Evolutionary conservation across 2,113 vertebrate genomes (phyloP).

Genomic region (Petaurus breviceps): DNA sequence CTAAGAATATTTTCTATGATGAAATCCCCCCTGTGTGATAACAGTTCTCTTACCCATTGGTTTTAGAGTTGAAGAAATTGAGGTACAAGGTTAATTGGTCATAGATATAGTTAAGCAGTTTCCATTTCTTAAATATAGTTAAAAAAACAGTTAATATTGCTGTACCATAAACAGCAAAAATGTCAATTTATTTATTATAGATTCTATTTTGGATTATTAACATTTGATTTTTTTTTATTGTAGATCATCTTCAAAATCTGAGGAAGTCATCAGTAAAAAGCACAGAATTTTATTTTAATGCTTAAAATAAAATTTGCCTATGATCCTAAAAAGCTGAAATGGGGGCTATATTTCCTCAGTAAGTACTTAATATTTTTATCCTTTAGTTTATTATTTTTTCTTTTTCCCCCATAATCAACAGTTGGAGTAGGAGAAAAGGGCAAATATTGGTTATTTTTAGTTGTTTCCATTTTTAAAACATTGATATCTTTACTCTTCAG

Average conservation of each 20-base stretch:
- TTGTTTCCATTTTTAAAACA: not conserved
- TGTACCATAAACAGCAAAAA: not conserved
- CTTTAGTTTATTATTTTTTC: conserved; percentile 34
- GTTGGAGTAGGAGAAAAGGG: not conserved
- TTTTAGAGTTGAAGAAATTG: not conserved
- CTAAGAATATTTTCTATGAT: not conserved
- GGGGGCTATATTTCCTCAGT: conserved; percentile 64
- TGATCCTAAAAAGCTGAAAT: conserved; percentile 69
- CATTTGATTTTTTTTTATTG: not conserved
- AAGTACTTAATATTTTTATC: conserved; percentile 40
- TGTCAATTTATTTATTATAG: not conserved
- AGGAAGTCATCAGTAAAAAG: conserved; percentile 66
- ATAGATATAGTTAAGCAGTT: not conserved
- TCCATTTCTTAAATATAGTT: not conserved
- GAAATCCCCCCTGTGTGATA: not conserved
- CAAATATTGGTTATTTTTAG: conserved; percentile 22
- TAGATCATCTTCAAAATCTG: conserved; percentile 48
- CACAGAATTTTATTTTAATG: conserved; percentile 14
- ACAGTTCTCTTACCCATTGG: not conserved
- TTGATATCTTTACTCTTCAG: not conserved
- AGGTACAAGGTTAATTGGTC: not conserved
- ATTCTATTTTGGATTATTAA: not conserved
- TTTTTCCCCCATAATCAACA: not conserved
- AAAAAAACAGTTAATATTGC: not conserved
- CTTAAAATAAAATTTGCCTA: conserved; percentile 42